Percentiles rank a stretch among this genome's conserved stretches.
These are phyloP conservation scores for Prochilodus magdalenae DNA, from an alignment of 2,113 vertebrate species.

Conservation along the genomic window DNA sequence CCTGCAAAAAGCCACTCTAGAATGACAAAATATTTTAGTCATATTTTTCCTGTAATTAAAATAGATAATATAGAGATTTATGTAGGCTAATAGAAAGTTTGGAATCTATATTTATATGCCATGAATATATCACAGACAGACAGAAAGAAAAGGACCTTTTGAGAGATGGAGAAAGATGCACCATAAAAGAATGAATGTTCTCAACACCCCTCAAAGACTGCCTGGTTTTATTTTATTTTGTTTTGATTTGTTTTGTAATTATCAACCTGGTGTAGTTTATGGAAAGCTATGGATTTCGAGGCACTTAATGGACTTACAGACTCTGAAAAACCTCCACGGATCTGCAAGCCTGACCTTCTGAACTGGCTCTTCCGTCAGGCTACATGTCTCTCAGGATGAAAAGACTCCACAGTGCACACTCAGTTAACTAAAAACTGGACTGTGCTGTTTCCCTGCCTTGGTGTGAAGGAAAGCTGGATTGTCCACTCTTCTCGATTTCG, in stretches of 20 bases:
- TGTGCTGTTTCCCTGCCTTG: constrained; percentile 1
- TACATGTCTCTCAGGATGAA: constrained; percentile 37
- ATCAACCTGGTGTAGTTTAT: constrained; percentile 2
- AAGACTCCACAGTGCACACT: not conserved
- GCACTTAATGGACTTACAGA: constrained; percentile 56
- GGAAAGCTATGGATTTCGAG: constrained; percentile 30
- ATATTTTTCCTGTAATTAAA: constrained; percentile 66
- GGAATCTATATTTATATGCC: constrained; percentile 47
- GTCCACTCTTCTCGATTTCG: no score
- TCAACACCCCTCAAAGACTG: constrained; percentile 52
- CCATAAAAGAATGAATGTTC: constrained; percentile 38
- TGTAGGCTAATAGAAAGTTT: constrained; percentile 50
- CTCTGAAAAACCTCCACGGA: constrained; percentile 36
- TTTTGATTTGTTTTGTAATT: no score
- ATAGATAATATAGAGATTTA: constrained; percentile 50
- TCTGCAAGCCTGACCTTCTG: constrained; percentile 40
- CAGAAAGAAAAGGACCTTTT: not conserved
- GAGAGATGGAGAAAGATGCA: not conserved
- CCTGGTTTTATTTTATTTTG: not conserved
- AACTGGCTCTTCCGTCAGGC: not conserved
- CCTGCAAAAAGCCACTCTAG: constrained; percentile 76
- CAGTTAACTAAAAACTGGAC: not conserved
- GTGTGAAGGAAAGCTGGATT: constrained; percentile 33
- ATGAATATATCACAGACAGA: not conserved
- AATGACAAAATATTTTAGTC: constrained; percentile 62